Conservation (phyloP, 2,888 invertebrate species). For the Elegia similella region DNA sequence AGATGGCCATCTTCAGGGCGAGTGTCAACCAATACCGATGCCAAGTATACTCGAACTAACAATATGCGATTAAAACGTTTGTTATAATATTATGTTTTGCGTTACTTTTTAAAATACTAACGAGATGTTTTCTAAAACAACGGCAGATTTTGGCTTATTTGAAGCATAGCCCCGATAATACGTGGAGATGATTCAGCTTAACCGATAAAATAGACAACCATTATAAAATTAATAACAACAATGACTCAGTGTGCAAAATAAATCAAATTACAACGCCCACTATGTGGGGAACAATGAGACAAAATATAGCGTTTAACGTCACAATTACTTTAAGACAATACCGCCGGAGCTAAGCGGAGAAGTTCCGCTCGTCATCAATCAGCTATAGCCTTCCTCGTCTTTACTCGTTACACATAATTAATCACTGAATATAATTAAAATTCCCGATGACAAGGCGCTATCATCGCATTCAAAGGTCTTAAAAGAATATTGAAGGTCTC, state of each 20-base stretch:
- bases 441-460: slow-evolving; percentile 75
- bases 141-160: slow-evolving; percentile 14
- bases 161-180: slow-evolving; percentile 23
- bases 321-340: slow-evolving; percentile 75
- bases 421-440: slow-evolving; percentile 79
- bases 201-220: slow-evolving; percentile 49
- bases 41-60: too few species aligned
- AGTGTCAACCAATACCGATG: too few species aligned
- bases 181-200: slow-evolving; percentile 52
- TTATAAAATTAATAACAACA: slow-evolving; percentile 72
- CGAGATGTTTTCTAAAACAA: too few species aligned
- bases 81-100: too few species aligned
- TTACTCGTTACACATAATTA: slow-evolving; percentile 74
- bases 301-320: slow-evolving; percentile 70
- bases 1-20: too few species aligned
- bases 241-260: slow-evolving; percentile 67
- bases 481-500: slow-evolving; percentile 45
- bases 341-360: slow-evolving; percentile 52
- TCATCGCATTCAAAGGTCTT: slow-evolving; percentile 47
- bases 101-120: too few species aligned
- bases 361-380: slow-evolving; percentile 72
- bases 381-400: slow-evolving; percentile 58
- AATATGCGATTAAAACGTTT: too few species aligned
- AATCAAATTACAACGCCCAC: slow-evolving; percentile 69
- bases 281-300: slow-evolving; percentile 64